Evolutionary conservation across 2,888 invertebrate species (phyloP), one percentile per base, ranked within the genome.

Genomic region (Drosophila tanythrix): DNA sequence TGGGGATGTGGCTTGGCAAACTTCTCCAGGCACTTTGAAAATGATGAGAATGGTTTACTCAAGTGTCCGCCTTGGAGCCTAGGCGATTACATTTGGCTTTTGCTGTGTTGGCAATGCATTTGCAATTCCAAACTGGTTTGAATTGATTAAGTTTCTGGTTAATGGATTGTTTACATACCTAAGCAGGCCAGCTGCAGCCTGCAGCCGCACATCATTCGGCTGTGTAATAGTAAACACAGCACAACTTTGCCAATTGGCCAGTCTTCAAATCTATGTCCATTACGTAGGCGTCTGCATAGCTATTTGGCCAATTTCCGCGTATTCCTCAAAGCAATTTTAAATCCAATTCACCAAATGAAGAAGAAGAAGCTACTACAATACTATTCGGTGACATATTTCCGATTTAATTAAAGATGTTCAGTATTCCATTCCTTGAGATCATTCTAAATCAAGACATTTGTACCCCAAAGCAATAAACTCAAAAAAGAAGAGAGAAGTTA

Each of bases 71-170:
- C 67, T 33, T 15, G 50, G 62, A 52, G 75, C n/a, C n/a, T n/a
- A 36, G 64, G 64, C 74, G 69, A 57, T 78, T 78, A 64, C 74
- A 65, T 70, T 75, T 61, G 58, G 48, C 75, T 64, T 79, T 56
- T 79, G 69, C 81, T 78, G 83, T 70, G 87, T 70, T 83, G 72
- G 68, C 80, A 82, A 69, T 81, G 79, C 85, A 84, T 84, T 89
- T 89, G 76, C 86, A 70, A 82, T 86, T 84, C 85, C 74, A 77
- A 82, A 76, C 83, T 74, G 72, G 89, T 88, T 87, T 76, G 89
- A 85, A 87, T 89, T 88, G 86, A 86, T 86, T 86, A 82, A 88
- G 85, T 89, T 89, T 81, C 81, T 89, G 81, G 86, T 87, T 87
- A 87, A 87, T 87, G 89, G 89, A 79, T 87, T 89, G 86, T 84